phyloP scores from a whole-genome alignment of 2,113 vertebrate genomes.

The Conger conger region DNA sequence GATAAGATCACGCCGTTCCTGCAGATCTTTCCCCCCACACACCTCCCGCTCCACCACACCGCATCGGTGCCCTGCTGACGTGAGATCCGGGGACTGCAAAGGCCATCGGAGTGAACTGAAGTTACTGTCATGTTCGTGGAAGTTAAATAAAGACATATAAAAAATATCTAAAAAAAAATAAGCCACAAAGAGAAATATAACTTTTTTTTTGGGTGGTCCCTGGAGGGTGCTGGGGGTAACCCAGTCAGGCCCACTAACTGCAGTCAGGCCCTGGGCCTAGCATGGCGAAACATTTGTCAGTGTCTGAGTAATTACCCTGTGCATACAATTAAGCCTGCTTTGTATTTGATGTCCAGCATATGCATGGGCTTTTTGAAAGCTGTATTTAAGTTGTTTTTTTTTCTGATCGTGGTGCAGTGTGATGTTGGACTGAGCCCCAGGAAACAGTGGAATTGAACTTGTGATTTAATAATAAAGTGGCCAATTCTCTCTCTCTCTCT shows the following conservation, averaged over 20 bases:
- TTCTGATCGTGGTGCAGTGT: neutral
- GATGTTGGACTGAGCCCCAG: neutral
- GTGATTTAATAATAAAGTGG: neutral
- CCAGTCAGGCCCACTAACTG: neutral
- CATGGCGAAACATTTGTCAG: neutral
- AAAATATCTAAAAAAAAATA: too few species aligned
- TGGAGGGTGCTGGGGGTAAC: neutral
- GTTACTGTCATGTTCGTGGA: too few species aligned
- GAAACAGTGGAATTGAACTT: neutral
- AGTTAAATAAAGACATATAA: too few species aligned
- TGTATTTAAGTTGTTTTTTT: conserved; percentile 6
- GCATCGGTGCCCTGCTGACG: too few species aligned
- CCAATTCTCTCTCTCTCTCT: too few species aligned
- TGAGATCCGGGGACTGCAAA: too few species aligned
- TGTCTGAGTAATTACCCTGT: conserved; percentile 4
- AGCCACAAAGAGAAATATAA: too few species aligned
- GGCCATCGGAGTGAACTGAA: too few species aligned
- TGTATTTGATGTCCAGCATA: neutral
- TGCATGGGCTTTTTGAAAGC: neutral
- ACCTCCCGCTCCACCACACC: too few species aligned
- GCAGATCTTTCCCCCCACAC: too few species aligned
- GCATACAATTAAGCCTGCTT: neutral
- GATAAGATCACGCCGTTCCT: too few species aligned
- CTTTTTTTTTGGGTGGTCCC: too few species aligned
- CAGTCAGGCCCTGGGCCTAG: neutral